Base-by-base conservation (phyloP, 2,797 vertebrate genomes). In the Mareca strepera region DNA sequence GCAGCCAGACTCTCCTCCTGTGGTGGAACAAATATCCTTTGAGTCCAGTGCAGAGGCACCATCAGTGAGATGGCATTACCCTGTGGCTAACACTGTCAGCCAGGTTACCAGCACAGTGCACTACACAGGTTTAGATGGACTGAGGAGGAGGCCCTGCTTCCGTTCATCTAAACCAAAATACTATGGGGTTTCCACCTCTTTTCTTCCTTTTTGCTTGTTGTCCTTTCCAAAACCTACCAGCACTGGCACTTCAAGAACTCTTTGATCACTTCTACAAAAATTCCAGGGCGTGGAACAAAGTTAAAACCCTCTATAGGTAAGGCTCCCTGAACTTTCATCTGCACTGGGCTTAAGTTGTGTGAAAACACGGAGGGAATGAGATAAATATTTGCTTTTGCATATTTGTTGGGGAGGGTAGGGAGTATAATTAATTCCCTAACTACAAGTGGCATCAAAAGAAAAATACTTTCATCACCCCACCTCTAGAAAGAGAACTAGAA, bases 281-380 rank as follows among this genome's bases (percentile, higher is more conserved):
- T 79, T 86, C 12, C 17, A 67, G 20, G 13, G 33, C 29, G 74
- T 3, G 5, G 10, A 85, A 86, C n/a, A 64, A 77, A 70, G 18
- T 59, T 62, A 46, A 92, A 90, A 50, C 5, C 6, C 6, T 63
- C 22, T 50, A 77, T 0, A 4, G 29, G 26, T 3, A 82, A 9
- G 16, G 50, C 46, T 87, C 11, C 7, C 41, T 66, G 75, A 62
- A 75, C 3, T 23, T 63, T 73, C 26, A 64, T 48, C 39, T 64
- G 21, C n/a, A 21, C 15, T 53, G 18, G n/a, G n/a, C 11, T 82
- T 59, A 58, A 0, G 0, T 5, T 69, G n/a, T 56, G 18, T 4
- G 1, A 74, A 80, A 93, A 37, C 4, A 44, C 13, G 9, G 4
- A 70, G 11, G 4, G 44, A 8, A 92, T 16, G 8, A 86, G 12